Base-by-base conservation (phyloP, 2,888 invertebrate species). In the Nymphalis polychloros region DNA sequence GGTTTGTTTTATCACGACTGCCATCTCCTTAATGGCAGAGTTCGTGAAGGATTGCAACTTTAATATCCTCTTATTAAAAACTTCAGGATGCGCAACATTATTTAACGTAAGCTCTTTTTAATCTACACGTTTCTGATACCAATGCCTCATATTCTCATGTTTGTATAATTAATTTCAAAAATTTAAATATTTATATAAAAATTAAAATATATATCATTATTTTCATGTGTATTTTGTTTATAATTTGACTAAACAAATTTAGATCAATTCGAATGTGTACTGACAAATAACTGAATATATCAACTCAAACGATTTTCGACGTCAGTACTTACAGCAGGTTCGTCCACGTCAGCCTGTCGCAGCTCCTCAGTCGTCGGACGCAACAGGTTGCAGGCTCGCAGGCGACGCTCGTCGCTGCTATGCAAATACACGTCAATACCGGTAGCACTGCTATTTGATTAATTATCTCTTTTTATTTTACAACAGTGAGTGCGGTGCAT, bases 391-490 rank as follows among this genome's bases (percentile, higher is more conserved):
- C 53, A 10, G 35, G 10, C 48, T 17, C 49, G 19, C 8, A 4
- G 53, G 23, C 53, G 23, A 27, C 31, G 23, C 23, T 53, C 53
- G 35, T 19, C 57, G 57, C 57, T 35, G 55, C 52, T 31, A 60
- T 65, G 65, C 65, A 53, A 60, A 65, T 59, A 46, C 23, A 27
- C 23, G 19, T 65, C 59, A 52, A 65, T 19, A 66, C 65, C 47
- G 60, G 65, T 61, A 50, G 65, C 60, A 48, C 60, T 41, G 20
- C 57, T 64, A 8, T 48, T 47, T 27, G 41, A 46, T 20, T 60
- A 52, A 60, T 65, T 31, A 65, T 60, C 17, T 65, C 47, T 60
- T 53, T 65, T 65, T 65, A 60, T 65, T 47, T 41, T 52, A 31
- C 47, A 20, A 23, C 46, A 27, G 35, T 41, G 8, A 46, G 27